These are phyloP conservation scores for Cetonia aurata DNA, from an alignment of 2,888 invertebrate genomes.

Conservation along the genomic window DNA sequence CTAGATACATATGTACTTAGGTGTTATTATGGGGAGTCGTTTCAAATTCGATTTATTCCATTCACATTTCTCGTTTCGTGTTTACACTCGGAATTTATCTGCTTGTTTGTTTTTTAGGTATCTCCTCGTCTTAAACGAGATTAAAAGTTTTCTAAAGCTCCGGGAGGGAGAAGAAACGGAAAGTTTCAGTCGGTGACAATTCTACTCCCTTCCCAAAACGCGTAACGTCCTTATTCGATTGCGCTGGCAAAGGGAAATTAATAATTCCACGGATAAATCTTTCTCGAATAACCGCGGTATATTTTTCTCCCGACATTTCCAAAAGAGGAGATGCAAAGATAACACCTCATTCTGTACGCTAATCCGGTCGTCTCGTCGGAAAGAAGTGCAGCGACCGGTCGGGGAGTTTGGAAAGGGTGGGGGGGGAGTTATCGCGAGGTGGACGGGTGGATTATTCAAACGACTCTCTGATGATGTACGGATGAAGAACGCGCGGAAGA, in stretches of 20 bases:
- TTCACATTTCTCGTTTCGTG: slow-evolving; percentile 38
- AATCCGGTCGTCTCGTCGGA: slow-evolving; percentile 29
- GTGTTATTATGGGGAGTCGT: no score
- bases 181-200: not conserved
- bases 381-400: slow-evolving; percentile 15
- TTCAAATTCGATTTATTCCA: slow-evolving; percentile 60
- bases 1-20: no score
- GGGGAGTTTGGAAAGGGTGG: not conserved
- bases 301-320: slow-evolving; percentile 28
- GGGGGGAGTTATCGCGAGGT: not conserved
- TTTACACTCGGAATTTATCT: slow-evolving; percentile 43
- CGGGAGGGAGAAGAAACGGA: slow-evolving; percentile 4
- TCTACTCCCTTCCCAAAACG: not conserved
- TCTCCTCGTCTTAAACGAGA: slow-evolving; percentile 23
- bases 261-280: slow-evolving; percentile 32
- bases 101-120: slow-evolving; percentile 42
- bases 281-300: not conserved
- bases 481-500: slow-evolving; percentile 34
- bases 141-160: slow-evolving; percentile 31
- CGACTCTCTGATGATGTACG: slow-evolving; percentile 42
- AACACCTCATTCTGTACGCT: slow-evolving; percentile 58
- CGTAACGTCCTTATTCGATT: slow-evolving; percentile 12
- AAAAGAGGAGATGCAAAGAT: slow-evolving; percentile 39
- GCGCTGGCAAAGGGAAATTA: slow-evolving; percentile 22
- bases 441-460: slow-evolving; percentile 12